Conservation (phyloP, 2,113 vertebrate genomes). For the Synodontis membranacea region DNA sequence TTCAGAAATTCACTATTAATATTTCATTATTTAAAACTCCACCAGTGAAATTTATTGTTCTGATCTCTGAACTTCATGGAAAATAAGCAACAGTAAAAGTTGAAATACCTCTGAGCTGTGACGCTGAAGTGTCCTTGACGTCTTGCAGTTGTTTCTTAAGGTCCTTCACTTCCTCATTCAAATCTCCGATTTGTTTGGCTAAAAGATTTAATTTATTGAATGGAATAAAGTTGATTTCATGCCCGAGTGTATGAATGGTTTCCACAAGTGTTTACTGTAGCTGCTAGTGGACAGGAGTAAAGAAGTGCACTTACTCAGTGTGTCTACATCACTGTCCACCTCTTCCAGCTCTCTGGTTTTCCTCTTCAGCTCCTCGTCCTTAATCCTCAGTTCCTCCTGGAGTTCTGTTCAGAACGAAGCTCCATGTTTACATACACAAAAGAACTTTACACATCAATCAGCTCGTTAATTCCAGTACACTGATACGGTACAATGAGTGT, state of each 20-base stretch:
- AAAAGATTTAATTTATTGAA: not conserved
- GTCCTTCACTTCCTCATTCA: not conserved
- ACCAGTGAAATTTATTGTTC: not conserved
- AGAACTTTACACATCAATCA: no score
- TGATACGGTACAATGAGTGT: no score
- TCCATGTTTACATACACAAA: not conserved
- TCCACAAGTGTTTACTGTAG: not conserved
- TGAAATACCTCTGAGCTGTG: not conserved
- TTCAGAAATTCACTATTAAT: not conserved
- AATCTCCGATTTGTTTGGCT: not conserved
- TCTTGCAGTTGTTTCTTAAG: not conserved
- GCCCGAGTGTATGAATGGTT: not conserved
- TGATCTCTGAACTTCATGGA: not conserved
- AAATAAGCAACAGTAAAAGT: not conserved
- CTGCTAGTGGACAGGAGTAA: not conserved
- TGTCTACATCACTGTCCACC: not conserved
- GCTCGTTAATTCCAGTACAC: not conserved
- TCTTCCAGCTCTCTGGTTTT: not conserved
- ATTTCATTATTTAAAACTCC: not conserved
- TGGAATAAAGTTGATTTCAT: not conserved
- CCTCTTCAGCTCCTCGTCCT: conserved; percentile 1
- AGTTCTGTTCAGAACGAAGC: not conserved
- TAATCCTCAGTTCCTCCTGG: not conserved
- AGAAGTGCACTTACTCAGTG: not conserved
- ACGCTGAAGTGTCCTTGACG: not conserved